These are phyloP conservation scores for Chauna torquata DNA, from an alignment of 2,113 vertebrate species.

Conservation along the genomic window DNA sequence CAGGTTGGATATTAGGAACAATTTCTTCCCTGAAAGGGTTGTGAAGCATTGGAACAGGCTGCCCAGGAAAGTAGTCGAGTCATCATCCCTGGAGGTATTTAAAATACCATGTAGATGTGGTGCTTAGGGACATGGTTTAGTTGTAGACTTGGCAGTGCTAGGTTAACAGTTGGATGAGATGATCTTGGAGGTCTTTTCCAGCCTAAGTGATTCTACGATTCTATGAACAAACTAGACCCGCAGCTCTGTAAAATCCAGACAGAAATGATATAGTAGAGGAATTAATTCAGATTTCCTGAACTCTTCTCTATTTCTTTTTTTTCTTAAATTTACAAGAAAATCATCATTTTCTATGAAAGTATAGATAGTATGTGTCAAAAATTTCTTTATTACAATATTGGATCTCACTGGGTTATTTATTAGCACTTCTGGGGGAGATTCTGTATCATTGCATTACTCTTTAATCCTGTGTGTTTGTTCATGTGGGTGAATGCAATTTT, in stretches of 20 bases:
- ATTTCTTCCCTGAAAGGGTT: too few relatives aligned
- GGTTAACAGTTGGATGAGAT: too few relatives aligned
- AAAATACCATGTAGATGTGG: too few relatives aligned
- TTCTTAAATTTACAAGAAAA: neutral
- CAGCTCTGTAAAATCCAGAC: neutral
- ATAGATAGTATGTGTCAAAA: fast-evolving
- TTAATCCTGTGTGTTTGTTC: neutral
- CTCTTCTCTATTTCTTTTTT: neutral
- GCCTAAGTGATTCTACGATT: too few relatives aligned
- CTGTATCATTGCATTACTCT: neutral
- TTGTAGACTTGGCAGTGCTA: too few relatives aligned
- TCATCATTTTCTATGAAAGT: neutral
- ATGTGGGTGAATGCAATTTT: neutral
- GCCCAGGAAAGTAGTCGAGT: too few relatives aligned
- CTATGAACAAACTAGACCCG: neutral
- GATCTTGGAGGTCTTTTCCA: too few relatives aligned
- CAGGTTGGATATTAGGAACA: too few relatives aligned
- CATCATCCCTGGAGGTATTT: too few relatives aligned
- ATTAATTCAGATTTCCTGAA: neutral
- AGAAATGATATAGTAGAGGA: neutral
- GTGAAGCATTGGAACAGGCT: too few relatives aligned
- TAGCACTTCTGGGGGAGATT: neutral
- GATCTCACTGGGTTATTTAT: neutral
- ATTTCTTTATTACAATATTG: neutral
- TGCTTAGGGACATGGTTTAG: too few relatives aligned